Percentiles rank a stretch among this genome's conserved stretches.
Conservation (phyloP, 1,140 invertebrate species). For the Bombyx mandarina region DNA sequence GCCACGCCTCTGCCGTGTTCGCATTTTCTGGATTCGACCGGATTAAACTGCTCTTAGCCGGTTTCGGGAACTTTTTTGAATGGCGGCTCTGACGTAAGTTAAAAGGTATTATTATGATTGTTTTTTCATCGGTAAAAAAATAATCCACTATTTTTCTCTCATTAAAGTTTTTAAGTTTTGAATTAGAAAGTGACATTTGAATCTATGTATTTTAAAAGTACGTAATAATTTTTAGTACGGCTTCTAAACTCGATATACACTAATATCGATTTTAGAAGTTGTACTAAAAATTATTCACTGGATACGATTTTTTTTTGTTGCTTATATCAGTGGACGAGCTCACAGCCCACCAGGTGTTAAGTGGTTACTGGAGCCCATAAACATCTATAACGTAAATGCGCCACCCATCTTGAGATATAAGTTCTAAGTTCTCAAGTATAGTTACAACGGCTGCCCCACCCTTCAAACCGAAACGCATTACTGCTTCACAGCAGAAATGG, state of each 20-base stretch:
- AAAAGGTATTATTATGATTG: slow-evolving; percentile 4
- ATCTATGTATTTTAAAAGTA: background rate
- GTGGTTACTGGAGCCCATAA: too few relatives aligned
- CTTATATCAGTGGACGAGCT: too few relatives aligned
- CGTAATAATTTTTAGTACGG: background rate
- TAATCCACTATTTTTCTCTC: background rate
- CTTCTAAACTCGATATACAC: background rate
- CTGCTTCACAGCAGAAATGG: too few relatives aligned
- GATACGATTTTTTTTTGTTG: too few relatives aligned
- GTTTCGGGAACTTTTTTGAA: slow-evolving; percentile 12
- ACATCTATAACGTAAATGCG: too few relatives aligned
- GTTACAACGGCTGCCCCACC: too few relatives aligned
- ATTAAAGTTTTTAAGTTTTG: background rate
- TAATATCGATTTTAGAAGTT: too few relatives aligned
- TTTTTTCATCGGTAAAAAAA: background rate
- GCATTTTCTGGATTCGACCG: slow-evolving; percentile 17
- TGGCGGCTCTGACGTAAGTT: background rate
- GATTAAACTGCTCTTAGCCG: slow-evolving; percentile 15
- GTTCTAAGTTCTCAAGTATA: too few relatives aligned
- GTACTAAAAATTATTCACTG: too few relatives aligned
- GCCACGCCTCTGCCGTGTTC: slow-evolving; percentile 25
- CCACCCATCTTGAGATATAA: too few relatives aligned
- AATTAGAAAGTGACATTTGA: background rate
- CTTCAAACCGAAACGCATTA: too few relatives aligned
- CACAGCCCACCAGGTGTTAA: too few relatives aligned